Evolutionary conservation across 1,140 invertebrate species (phyloP), one percentile per base, ranked within the genome.

Genomic region (Polypedilum vanderplanki): DNA sequence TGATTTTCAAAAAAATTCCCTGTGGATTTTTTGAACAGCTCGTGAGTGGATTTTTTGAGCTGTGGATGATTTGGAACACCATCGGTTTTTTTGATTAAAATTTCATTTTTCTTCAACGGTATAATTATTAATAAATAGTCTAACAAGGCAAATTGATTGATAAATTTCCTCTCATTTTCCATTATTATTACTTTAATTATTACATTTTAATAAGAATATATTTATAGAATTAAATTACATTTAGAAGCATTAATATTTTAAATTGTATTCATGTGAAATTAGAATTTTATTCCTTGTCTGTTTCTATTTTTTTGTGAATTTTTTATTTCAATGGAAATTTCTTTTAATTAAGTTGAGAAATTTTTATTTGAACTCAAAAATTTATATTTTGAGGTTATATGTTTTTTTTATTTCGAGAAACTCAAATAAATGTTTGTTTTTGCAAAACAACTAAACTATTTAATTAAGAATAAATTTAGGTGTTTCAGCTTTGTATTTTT

Each of bases 61-160:
- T n/a, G n/a, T n/a, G n/a, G n/a, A n/a, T n/a, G n/a, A n/a, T n/a
- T n/a, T n/a, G n/a, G n/a, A n/a, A n/a, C n/a, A n/a, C n/a, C n/a
- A n/a, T n/a, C n/a, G n/a, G n/a, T n/a, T n/a, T 12, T 46, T 46
- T 57, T 57, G 46, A 57, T 57, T 57, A 57, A 57, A 57, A 57
- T n/a, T 57, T 57, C 15, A 1, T 12, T 57, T 46, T 33, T 33
- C 15, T 46, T 46, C 8, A 57, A 57, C 46, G 46, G 12, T 57
- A 57, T 57, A 57, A 57, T 57, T 57, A 57, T 57, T 57, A 57
- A 57, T 33, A 57, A n/a, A 57, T 57, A 57, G 46, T 57, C 65
- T 70, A 70, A 70, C 65, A 70, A 70, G 65, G 65, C 65, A 70
- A 70, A 70, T 70, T 70, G 65, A 70, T 70, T 70, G 65, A 70